Base-by-base conservation (phyloP, 2,797 vertebrate genomes). In the Neolamprologus multifasciatus region DNA sequence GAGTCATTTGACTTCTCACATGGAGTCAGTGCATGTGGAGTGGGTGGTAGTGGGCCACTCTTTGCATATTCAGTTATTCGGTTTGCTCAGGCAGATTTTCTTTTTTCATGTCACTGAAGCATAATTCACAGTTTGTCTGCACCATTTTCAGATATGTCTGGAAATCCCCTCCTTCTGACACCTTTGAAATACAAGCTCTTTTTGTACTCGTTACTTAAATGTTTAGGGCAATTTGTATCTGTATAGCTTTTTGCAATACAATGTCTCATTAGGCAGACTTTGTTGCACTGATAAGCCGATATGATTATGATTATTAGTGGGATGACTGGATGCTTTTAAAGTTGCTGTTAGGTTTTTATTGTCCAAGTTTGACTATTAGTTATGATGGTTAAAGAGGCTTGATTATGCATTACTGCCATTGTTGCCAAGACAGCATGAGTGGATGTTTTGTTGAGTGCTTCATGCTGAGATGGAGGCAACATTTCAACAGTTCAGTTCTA, bases 41-140 rank as follows among this genome's bases (percentile, higher is more conserved):
- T 7, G 23, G 23, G 10, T 31, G 43, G 23, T 1, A 2, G 69
- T 48, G 23, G 43, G 23, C 26, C 69, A 13, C 23, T 29, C 69
- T 74, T 78, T 54, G 50, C 76, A 38, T 21, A 36, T 77, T 21
- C 48, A n/a, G 12, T 21, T 31, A 54, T 14, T 57, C 1, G 17
- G 77, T 57, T 78, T 26, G n/a, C 21, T 57, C 21, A 0, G 19
- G 33, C 36, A 57, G 14, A 55, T 40, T 40, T 33, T 0, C 1
- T 40, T 11, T 55, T 17, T 43, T 10, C 23, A 8, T 29, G 0
- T 48, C 40, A 29, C 16, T 8, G 26, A 74, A 48, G 40, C 43
- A 74, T 3, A 2, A 71, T 17, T 50, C 8, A 17, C 7, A 19
- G 67, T 29, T 45, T 45, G 40, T 74, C 67, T 45, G 67, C 45